These are phyloP conservation scores for Pyxicephalus adspersus DNA, from an alignment of 2,113 vertebrate genomes.

Conservation along the genomic window DNA sequence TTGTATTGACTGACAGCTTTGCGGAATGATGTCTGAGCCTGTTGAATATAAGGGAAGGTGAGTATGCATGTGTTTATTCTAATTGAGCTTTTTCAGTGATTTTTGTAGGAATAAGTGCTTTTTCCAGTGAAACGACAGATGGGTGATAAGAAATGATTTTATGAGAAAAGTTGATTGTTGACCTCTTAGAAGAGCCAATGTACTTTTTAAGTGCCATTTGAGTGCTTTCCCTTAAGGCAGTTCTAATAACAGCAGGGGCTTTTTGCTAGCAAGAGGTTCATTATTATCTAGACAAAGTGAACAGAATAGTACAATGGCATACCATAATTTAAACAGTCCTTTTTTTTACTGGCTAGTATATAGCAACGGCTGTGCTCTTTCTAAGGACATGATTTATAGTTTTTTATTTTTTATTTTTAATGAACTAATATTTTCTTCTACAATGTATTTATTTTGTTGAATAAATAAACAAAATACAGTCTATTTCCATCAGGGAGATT, in stretches of 20 bases:
- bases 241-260: conserved; percentile 41
- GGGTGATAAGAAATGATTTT: conserved; percentile 47
- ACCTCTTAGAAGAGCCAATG: conserved; percentile 33
- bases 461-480: too few relatives aligned
- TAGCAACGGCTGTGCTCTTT: not conserved
- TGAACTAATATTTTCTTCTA: too few relatives aligned
- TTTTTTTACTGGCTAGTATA: not conserved
- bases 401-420: too few relatives aligned
- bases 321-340: not conserved
- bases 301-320: not conserved
- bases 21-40: not conserved
- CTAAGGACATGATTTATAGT: too few relatives aligned
- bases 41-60: conserved; percentile 5
- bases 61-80: conserved; percentile 42
- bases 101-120: conserved; percentile 43
- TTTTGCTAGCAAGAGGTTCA: conserved; percentile 32
- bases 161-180: conserved; percentile 52
- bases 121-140: conserved; percentile 46
- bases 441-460: too few relatives aligned
- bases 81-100: conserved; percentile 43
- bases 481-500: too few relatives aligned
- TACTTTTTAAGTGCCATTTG: conserved; percentile 45
- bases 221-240: conserved; percentile 51
- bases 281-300: conserved; percentile 39
- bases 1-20: conserved; percentile 33